phyloP scores from a whole-genome alignment of 2,113 vertebrate species.

The Edolisoma coerulescens region DNA sequence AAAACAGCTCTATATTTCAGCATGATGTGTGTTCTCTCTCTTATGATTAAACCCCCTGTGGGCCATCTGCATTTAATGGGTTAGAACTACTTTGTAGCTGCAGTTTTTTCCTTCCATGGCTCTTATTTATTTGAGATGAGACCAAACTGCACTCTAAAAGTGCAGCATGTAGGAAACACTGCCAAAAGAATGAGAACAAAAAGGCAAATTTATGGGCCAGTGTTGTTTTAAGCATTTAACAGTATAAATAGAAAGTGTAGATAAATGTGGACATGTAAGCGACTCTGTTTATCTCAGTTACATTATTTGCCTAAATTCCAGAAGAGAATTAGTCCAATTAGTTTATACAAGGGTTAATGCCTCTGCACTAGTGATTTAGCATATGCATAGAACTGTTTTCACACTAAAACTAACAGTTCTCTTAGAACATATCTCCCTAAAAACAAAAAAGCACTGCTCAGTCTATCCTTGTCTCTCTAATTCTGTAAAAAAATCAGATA shows the following conservation, averaged over 20 bases:
- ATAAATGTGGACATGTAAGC: constrained; percentile 72
- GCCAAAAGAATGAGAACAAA: constrained; percentile 72
- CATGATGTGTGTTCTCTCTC: constrained; percentile 74
- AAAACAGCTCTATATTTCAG: constrained; percentile 84
- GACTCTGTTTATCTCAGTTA: constrained; percentile 72
- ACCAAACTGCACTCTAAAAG: constrained; percentile 68
- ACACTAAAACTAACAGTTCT: background rate
- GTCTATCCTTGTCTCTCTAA: background rate
- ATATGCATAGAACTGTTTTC: background rate
- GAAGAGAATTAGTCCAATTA: constrained; percentile 65
- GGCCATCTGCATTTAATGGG: constrained; percentile 80
- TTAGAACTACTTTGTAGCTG: constrained; percentile 80
- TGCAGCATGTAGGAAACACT: constrained; percentile 71
- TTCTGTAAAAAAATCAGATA: background rate
- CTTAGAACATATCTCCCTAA: background rate
- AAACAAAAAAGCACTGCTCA: background rate
- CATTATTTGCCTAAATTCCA: constrained; percentile 71
- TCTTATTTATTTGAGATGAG: constrained; percentile 80
- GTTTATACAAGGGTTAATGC: constrained; percentile 65
- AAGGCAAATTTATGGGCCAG: constrained; percentile 72
- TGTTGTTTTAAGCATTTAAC: constrained; percentile 81
- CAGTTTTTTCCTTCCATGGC: constrained; percentile 59
- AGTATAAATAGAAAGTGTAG: constrained; percentile 78
- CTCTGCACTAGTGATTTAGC: constrained; percentile 33
- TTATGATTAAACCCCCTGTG: constrained; percentile 77